Percentiles rank a stretch among this genome's conserved stretches.
These are phyloP conservation scores for Daubentonia madagascariensis DNA, from an alignment of 2,113 vertebrate species.

Conservation along the genomic window DNA sequence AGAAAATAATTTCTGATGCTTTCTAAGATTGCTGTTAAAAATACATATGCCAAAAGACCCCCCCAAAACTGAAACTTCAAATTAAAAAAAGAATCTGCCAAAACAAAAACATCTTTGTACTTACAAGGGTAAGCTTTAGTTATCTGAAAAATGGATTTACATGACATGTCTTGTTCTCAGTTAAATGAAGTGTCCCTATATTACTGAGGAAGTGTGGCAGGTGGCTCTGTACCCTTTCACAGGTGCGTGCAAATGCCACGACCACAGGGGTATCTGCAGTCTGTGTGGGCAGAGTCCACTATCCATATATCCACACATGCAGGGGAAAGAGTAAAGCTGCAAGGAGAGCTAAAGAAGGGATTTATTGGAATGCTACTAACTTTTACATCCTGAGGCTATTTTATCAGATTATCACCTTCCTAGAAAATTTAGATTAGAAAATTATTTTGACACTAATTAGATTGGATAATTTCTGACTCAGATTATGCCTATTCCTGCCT, in stretches of 20 bases:
- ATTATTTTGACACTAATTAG: neutral
- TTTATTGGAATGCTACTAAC: neutral
- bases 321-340: neutral
- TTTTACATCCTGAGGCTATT: neutral
- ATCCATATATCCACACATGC: accelerated
- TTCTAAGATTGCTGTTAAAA: neutral
- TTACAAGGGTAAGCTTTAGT: neutral
- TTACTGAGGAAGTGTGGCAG: neutral
- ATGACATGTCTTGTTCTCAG: neutral
- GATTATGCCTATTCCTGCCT: neutral
- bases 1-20: neutral
- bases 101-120: neutral
- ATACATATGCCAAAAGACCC: neutral
- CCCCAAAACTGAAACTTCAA: neutral
- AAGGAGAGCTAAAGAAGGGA: neutral
- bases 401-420: neutral
- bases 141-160: neutral
- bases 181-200: neutral
- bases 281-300: neutral
- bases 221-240: neutral
- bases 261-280: neutral
- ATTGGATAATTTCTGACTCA: neutral
- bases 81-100: neutral
- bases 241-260: accelerated
- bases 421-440: neutral